These are phyloP conservation scores for Eupithecia exiguata DNA, from an alignment of 2,888 invertebrate genomes.

Conservation along the genomic window DNA sequence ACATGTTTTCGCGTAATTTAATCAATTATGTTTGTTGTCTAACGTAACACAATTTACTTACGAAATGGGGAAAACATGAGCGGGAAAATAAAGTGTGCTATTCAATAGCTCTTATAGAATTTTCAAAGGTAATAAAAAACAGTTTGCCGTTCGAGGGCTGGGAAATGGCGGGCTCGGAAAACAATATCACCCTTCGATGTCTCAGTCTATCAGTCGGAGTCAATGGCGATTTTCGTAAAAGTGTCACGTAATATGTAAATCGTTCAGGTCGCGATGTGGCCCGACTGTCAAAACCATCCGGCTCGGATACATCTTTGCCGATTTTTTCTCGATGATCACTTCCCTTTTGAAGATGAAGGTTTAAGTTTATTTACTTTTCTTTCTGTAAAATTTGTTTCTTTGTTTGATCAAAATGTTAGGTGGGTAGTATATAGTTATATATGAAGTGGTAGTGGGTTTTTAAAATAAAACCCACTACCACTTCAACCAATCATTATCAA, in stretches of 20 bases:
- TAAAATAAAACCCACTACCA: no score
- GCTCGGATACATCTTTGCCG: conserved; percentile 68
- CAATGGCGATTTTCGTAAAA: conserved; percentile 79
- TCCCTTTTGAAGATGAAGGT: conserved; percentile 65
- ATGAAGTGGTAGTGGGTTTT: no score
- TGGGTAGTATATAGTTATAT: background rate
- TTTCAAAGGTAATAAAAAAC: conserved; percentile 72
- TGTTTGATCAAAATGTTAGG: conserved; percentile 18
- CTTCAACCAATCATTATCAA: no score
- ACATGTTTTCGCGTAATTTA: conserved; percentile 70
- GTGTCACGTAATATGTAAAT: conserved; percentile 83
- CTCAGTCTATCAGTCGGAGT: conserved; percentile 78
- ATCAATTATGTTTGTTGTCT: conserved; percentile 67
- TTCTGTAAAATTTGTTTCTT: conserved; percentile 53
- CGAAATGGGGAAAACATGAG: conserved; percentile 49
- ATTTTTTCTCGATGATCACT: conserved; percentile 74
- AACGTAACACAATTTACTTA: conserved; percentile 58
- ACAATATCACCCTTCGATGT: conserved; percentile 78
- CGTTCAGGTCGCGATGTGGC: conserved; percentile 81
- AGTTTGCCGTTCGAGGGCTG: conserved; percentile 65
- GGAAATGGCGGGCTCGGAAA: conserved; percentile 67
- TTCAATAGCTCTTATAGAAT: conserved; percentile 65
- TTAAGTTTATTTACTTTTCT: conserved; percentile 50
- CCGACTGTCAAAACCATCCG: conserved; percentile 79
- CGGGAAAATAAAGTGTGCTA: conserved; percentile 45